Evolutionary conservation across 2,797 vertebrate genomes (phyloP), one percentile per base, ranked within the genome.

Genomic region (Lagorchestes hirsutus): DNA sequence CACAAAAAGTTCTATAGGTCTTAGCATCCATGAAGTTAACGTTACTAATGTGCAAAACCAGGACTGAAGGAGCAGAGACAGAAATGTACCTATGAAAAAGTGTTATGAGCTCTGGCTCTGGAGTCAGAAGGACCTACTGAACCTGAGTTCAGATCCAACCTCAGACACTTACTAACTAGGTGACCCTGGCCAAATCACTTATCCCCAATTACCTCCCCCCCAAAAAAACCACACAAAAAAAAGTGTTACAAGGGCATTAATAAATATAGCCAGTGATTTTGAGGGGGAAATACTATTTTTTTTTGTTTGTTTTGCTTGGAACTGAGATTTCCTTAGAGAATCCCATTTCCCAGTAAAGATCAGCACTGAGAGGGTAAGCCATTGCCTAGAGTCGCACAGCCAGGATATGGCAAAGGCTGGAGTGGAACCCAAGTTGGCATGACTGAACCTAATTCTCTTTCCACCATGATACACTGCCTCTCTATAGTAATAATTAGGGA

Each of bases 191-290:
- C n/a, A 74, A 74, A 22, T 74, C 67, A 40, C n/a, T 74, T 40
- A 74, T 40, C 5, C 6, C 6, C 8, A 74, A 40, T 74, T 74
- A 24, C 16, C 67, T 74, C n/a, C n/a, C 40, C 40, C 40, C 22
- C n/a, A 74, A 40, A 74, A n/a, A n/a, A n/a, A 5, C n/a, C n/a
- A n/a, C 62, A 67, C 6, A 67, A 14, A 62, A n/a, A 74, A 74
- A 22, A 28, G 5, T 40, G 6, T 67, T n/a, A 1, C 0, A 0
- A 4, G 11, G 90, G 16, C 3, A 28, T 40, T 18, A 0, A 29
- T 29, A 91, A 59, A 52, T 0, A 1, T 9, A 29, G n/a, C 93
- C 62, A 8, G 58, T 57, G 40, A 8, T 10, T 50, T 11, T 11
- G 22, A 27, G 22, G 3, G 40, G 9, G 34, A 16, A 67, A 46